Evolutionary conservation across 2,797 vertebrate genomes (phyloP).

Genomic region (Gobio occitaniae): DNA sequence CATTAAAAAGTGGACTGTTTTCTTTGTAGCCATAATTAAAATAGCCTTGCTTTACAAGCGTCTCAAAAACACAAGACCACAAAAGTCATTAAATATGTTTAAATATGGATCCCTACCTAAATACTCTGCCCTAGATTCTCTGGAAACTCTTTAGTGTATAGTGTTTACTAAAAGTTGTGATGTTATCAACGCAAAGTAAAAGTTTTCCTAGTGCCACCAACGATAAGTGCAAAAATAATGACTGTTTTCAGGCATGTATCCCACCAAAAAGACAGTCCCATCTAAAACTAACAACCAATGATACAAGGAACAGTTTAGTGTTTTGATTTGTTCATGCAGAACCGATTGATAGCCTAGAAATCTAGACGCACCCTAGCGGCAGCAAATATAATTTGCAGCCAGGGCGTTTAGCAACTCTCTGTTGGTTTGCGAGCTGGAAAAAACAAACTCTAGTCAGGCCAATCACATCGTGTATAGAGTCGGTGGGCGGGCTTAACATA

Average conservation of each 20-base stretch:
- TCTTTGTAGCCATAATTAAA: constrained; percentile 17
- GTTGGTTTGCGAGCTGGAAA: too few species aligned
- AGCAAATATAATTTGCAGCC: too few species aligned
- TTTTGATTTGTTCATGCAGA: too few species aligned
- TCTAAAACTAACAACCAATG: not conserved
- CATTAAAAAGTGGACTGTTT: constrained; percentile 4
- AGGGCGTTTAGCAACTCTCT: too few species aligned
- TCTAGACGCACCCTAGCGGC: too few species aligned
- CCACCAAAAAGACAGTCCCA: not conserved
- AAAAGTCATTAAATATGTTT: not conserved
- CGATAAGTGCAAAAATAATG: not conserved
- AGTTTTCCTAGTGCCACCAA: not conserved
- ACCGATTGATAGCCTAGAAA: too few species aligned
- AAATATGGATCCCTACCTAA: not conserved
- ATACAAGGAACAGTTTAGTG: not conserved
- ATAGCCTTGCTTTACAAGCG: not conserved
- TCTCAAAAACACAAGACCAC: not conserved
- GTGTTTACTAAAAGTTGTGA: not conserved
- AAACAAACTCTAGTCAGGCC: too few species aligned
- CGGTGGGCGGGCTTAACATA: too few species aligned
- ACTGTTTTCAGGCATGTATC: not conserved
- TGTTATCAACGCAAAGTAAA: not conserved
- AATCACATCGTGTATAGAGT: too few species aligned
- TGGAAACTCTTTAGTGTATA: not conserved
- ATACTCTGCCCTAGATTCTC: not conserved